A percentile compares a stretch with the other conserved stretches of the same genome.
phyloP scores from a whole-genome alignment of 2,113 vertebrate genomes.

The Amia ocellicauda region DNA sequence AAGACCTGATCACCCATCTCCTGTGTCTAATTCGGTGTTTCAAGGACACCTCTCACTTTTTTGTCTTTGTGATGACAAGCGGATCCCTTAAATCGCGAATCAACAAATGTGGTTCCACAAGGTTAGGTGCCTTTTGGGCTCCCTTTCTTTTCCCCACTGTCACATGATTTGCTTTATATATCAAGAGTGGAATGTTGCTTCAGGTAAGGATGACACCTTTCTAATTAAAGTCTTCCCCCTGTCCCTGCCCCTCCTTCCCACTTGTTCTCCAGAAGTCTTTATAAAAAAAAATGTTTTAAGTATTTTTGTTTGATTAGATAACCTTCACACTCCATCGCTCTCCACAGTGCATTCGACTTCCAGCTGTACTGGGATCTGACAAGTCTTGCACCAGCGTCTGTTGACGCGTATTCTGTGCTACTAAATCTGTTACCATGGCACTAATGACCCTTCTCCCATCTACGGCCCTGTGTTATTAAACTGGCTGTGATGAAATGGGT shows the following conservation, averaged over 20 bases:
- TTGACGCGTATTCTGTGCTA: slow-evolving; percentile 9
- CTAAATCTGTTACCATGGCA: slow-evolving; percentile 15
- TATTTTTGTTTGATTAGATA: not conserved
- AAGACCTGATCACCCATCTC: too few species aligned
- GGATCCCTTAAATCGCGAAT: too few species aligned
- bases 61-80: too few species aligned
- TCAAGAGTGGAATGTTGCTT: not conserved
- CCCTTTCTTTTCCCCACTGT: too few species aligned
- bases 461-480: slow-evolving; percentile 19
- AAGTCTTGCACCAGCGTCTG: not conserved
- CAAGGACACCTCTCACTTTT: too few species aligned
- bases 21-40: too few species aligned
- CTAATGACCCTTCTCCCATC: slow-evolving; percentile 25
- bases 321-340: not conserved
- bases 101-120: too few species aligned
- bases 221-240: not conserved
- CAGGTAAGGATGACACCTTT: not conserved
- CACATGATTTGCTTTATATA: too few species aligned
- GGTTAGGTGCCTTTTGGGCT: too few species aligned
- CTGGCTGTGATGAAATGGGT: slow-evolving; percentile 16
- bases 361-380: not conserved
- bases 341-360: not conserved
- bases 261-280: too few species aligned
- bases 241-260: too few species aligned
- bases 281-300: too few species aligned